Percentiles rank a stretch among this genome's conserved stretches.
phyloP scores from a whole-genome alignment of 2,113 vertebrate species.

The Tympanuchus pallidicinctus region DNA sequence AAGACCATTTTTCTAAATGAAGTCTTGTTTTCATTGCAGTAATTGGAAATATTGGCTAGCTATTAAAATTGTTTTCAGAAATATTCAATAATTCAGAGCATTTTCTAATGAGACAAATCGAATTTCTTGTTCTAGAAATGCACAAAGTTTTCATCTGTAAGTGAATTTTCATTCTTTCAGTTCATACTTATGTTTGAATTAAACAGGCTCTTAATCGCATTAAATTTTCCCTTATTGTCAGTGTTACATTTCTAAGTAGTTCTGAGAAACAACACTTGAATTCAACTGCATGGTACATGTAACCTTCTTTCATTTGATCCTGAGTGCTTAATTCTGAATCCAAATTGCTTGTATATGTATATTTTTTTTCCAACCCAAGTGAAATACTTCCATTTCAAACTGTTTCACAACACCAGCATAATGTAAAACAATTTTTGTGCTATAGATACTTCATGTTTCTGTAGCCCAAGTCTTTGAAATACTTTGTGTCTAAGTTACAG shows the following conservation, averaged over 20 bases:
- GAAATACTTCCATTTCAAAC: background rate
- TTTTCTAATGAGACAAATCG: background rate
- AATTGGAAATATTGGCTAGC: background rate
- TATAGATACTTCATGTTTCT: background rate
- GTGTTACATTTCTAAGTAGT: background rate
- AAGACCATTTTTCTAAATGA: background rate
- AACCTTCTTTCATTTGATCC: background rate
- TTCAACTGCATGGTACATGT: background rate
- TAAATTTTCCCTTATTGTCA: background rate
- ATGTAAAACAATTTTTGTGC: background rate
- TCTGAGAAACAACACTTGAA: background rate
- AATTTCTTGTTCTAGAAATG: background rate
- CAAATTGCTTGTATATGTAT: background rate
- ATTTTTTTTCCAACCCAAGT: background rate
- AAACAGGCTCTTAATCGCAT: background rate
- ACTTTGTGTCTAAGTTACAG: background rate
- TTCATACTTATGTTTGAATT: background rate
- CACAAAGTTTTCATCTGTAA: background rate
- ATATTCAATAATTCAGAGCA: background rate
- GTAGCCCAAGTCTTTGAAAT: background rate
- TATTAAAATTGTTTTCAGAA: conserved; percentile 4
- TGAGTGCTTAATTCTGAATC: background rate
- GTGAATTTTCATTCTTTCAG: background rate
- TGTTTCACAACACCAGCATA: background rate
- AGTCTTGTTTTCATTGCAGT: background rate